These are phyloP conservation scores for Acanthopagrus latus DNA, from an alignment of 2,797 vertebrate species.

Conservation along the genomic window DNA sequence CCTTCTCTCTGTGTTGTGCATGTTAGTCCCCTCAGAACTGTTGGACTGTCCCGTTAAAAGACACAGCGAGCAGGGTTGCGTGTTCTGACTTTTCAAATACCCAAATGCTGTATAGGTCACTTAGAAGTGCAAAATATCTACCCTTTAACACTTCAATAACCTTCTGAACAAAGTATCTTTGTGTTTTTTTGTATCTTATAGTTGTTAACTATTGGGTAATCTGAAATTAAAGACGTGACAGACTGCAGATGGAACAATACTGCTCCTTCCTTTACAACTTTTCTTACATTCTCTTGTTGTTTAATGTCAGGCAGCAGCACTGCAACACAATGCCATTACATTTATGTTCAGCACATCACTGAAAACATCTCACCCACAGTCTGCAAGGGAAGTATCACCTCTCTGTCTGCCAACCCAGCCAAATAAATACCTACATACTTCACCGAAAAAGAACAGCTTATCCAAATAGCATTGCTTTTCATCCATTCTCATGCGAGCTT, in stretches of 20 bases:
- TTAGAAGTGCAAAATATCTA: too few species aligned
- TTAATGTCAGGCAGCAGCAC: background rate
- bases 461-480: constrained; percentile 65
- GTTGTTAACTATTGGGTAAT: too few species aligned
- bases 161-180: too few species aligned
- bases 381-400: constrained; percentile 15
- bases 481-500: constrained; percentile 61
- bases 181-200: too few species aligned
- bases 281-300: background rate
- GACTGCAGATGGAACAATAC: background rate
- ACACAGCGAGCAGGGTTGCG: too few species aligned
- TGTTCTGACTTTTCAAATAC: too few species aligned
- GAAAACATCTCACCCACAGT: constrained; percentile 9
- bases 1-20: too few species aligned
- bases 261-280: background rate
- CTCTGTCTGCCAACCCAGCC: constrained; percentile 10
- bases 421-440: constrained; percentile 32
- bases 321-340: background rate
- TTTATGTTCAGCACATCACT: background rate
- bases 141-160: too few species aligned
- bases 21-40: too few species aligned
- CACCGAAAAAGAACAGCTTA: constrained; percentile 53
- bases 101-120: too few species aligned
- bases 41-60: too few species aligned
- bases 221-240: background rate